Base-by-base conservation (phyloP, 2,888 invertebrate species). In the Cantharis rufa region DNA sequence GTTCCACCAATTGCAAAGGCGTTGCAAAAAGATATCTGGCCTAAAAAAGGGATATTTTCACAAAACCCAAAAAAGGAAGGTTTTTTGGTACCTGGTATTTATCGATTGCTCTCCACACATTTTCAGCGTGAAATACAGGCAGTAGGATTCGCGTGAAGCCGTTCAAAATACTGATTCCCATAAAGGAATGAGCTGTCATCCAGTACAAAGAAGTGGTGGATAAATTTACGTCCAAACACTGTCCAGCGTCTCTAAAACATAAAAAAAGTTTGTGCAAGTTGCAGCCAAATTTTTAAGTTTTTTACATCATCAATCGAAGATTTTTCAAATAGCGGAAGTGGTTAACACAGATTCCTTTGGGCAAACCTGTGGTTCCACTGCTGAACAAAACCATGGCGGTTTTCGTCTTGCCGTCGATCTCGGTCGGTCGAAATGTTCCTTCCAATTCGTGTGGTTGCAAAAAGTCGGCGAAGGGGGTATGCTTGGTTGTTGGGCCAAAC, bases 141-240 rank as follows among this genome's bases (percentile, higher is more conserved):
- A 74, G 66, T 3, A 84, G 48, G n/a, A 86, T 70, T 70, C 82
- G 80, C 13, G 78, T 74, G 62, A 80, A 78, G 13, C 86, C 86
- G 7, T 72, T 28, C 2, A 82, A 27, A 27, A 84, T 82, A 7
- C 79, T 73, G 16, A 70, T 71, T 10, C 81, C 70, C 1, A 82
- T 69, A 3, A 82, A 21, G 4, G 84, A 10, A 11, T 79, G 27
- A 7, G 81, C 83, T 2, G 86, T 84, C 32, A 86, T 82, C 86
- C 86, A 86, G 66, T 84, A 85, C n/a, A 83, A 80, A 0, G 82
- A 81, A 7, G 82, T 81, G 71, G 82, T 85, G 24, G 72, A 71
- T 3, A 72, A 16, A 62, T 13, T 13, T 1, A 27, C 10, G 10
- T 13, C 15, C 11, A 5, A 21, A 11, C 7, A 10, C 1, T 21